Evolutionary conservation across 2,888 invertebrate genomes (phyloP).

Genomic region (Dastarcus helophoroides): DNA sequence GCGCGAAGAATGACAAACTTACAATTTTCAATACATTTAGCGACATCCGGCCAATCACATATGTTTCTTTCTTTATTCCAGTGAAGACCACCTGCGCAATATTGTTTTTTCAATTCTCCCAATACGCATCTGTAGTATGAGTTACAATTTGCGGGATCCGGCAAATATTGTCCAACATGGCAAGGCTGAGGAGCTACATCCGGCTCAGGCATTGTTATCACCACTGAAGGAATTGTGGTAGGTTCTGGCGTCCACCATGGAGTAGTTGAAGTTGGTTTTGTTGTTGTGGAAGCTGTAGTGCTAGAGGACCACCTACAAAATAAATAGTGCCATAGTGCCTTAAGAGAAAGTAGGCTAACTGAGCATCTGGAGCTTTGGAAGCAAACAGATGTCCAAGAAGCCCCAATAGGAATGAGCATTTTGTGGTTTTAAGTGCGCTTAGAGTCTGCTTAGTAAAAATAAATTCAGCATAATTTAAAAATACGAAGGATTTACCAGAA

Average conservation of each 20-base stretch:
- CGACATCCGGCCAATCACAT: conserved; percentile 73
- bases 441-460: no score
- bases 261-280: conserved; percentile 16
- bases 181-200: conserved; percentile 31
- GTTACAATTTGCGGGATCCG: conserved; percentile 59
- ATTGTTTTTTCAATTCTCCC: conserved; percentile 57
- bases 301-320: conserved; percentile 27
- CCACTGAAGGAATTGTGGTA: conserved; percentile 37
- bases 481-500: no score
- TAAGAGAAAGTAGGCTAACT: conserved; percentile 27
- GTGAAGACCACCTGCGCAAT: conserved; percentile 69
- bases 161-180: conserved; percentile 38
- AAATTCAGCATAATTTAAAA: no score
- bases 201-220: conserved; percentile 39
- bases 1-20: conserved; percentile 15
- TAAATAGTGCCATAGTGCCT: conserved; percentile 19
- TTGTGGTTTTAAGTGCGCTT: no score
- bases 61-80: conserved; percentile 57
- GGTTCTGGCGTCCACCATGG: conserved; percentile 18
- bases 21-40: conserved; percentile 48
- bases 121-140: conserved; percentile 66
- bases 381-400: no score
- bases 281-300: conserved; percentile 29
- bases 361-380: no score
- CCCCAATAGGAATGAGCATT: no score